Evolutionary conservation across 92 coral and sea anemone genomes (phyloP).

Genomic region (Porites divaricata): DNA sequence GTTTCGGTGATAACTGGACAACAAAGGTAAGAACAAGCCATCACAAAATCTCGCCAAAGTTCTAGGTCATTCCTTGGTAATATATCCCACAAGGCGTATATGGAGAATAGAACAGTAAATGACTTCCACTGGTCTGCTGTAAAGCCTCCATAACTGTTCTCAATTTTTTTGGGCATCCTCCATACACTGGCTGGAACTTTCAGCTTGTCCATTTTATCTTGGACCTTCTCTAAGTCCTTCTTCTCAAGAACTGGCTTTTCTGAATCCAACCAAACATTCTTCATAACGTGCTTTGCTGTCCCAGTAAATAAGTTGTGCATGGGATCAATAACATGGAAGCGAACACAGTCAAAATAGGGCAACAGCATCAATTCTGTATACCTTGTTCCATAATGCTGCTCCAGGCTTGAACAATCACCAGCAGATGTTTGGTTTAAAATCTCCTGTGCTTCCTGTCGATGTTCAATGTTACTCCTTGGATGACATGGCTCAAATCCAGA

Average conservation of each 20-base stretch:
- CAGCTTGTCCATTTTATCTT: constrained; percentile 42
- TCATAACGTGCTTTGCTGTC: constrained; percentile 63
- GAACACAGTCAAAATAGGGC: constrained; percentile 65
- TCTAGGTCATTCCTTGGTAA: constrained; percentile 36
- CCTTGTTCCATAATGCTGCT: constrained; percentile 46
- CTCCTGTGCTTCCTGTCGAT: constrained; percentile 53
- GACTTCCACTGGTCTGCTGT: constrained; percentile 84
- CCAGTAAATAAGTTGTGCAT: constrained; percentile 72
- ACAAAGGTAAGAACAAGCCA: constrained; percentile 52
- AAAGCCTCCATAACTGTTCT: constrained; percentile 65
- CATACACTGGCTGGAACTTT: constrained; percentile 62
- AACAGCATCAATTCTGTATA: constrained; percentile 43
- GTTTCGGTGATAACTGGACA: constrained; percentile 30
- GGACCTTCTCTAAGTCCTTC: constrained; percentile 41
- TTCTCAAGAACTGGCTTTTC: constrained; percentile 32
- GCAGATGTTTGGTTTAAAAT: not conserved
- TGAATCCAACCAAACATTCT: constrained; percentile 41
- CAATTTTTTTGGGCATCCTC: constrained; percentile 65
- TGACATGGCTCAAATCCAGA: constrained; percentile 57
- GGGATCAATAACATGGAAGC: constrained; percentile 65
- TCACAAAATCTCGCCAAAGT: constrained; percentile 62
- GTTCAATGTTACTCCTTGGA: constrained; percentile 32
- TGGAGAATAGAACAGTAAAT: constrained; percentile 52
- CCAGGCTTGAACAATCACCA: constrained; percentile 5
- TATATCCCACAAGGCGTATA: constrained; percentile 60